These are phyloP conservation scores for Mesaphorura yosii DNA, from an alignment of 1,140 invertebrate genomes.

Conservation along the genomic window DNA sequence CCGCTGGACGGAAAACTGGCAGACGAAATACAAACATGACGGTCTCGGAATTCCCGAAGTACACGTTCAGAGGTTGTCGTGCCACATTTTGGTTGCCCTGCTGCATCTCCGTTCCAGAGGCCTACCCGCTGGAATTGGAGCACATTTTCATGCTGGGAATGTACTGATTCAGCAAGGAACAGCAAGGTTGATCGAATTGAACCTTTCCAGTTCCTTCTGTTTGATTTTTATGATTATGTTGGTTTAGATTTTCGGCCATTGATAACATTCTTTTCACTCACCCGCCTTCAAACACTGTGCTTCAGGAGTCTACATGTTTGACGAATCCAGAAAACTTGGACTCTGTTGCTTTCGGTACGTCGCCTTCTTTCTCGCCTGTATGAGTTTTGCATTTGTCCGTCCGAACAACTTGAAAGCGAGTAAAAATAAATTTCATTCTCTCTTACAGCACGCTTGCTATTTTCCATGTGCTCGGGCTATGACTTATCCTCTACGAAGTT, in stretches of 20 bases:
- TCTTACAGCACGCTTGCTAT: constrained; percentile 59
- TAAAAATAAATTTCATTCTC: constrained; percentile 7
- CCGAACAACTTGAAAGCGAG: not conserved
- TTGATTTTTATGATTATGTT: constrained; percentile 19
- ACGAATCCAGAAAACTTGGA: constrained; percentile 51
- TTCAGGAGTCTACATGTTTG: constrained; percentile 45
- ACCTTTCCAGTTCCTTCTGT: constrained; percentile 28
- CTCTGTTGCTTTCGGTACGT: constrained; percentile 60
- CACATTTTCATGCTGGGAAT: constrained; percentile 79
- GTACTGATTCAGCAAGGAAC: constrained; percentile 82
- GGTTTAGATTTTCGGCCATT: constrained; percentile 55
- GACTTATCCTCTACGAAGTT: constrained; percentile 62
- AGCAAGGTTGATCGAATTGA: constrained; percentile 39
- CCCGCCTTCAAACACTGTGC: constrained; percentile 50
- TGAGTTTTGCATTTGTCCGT: too few relatives aligned
- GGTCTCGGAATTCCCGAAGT: constrained; percentile 55
- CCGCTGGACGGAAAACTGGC: constrained; percentile 58
- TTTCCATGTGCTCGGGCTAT: constrained; percentile 79
- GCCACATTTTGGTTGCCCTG: constrained; percentile 76
- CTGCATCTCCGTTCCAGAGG: constrained; percentile 74
- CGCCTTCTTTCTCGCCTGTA: too few relatives aligned
- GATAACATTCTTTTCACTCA: constrained; percentile 74
- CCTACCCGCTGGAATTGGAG: constrained; percentile 58
- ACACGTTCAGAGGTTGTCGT: constrained; percentile 70
- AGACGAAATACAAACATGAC: constrained; percentile 52